Evolutionary conservation across 2,797 vertebrate species (phyloP).

Genomic region (Schizopygopsis pylzovi): DNA sequence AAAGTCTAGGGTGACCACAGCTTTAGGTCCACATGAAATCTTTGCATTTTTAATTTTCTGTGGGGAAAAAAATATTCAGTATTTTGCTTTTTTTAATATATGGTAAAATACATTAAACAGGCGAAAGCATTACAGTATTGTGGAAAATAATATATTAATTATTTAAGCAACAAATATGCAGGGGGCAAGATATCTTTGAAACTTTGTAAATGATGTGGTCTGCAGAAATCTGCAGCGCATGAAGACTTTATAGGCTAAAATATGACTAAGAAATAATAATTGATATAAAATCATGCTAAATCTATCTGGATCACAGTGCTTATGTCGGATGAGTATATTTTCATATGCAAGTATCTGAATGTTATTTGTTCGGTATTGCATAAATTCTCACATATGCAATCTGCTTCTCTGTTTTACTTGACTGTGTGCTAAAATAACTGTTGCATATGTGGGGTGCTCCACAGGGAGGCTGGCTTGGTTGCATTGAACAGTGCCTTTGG

Average conservation of each 20-base stretch:
- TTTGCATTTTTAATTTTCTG: background rate
- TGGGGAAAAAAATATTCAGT: background rate
- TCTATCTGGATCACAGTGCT: background rate
- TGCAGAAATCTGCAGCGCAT: background rate
- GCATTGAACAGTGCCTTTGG: constrained; percentile 41
- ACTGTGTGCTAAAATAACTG: constrained; percentile 29
- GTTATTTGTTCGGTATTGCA: background rate
- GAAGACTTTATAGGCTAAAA: background rate
- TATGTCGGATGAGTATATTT: background rate
- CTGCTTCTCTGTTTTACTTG: constrained; percentile 1
- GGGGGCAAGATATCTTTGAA: background rate
- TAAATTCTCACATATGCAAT: background rate
- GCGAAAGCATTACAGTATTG: background rate
- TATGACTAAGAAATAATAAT: background rate
- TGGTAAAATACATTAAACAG: background rate
- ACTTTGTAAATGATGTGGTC: background rate
- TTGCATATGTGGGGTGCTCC: constrained; percentile 29
- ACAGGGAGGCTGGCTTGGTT: constrained; percentile 37
- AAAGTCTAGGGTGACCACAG: no score
- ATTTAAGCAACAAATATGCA: background rate
- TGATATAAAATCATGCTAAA: background rate
- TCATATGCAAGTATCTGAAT: background rate
- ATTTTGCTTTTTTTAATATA: background rate
- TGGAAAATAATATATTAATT: background rate
- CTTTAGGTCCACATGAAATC: background rate